Evolutionary conservation across 2,797 vertebrate species (phyloP).

Genomic region (Rhynchotus rufescens): DNA sequence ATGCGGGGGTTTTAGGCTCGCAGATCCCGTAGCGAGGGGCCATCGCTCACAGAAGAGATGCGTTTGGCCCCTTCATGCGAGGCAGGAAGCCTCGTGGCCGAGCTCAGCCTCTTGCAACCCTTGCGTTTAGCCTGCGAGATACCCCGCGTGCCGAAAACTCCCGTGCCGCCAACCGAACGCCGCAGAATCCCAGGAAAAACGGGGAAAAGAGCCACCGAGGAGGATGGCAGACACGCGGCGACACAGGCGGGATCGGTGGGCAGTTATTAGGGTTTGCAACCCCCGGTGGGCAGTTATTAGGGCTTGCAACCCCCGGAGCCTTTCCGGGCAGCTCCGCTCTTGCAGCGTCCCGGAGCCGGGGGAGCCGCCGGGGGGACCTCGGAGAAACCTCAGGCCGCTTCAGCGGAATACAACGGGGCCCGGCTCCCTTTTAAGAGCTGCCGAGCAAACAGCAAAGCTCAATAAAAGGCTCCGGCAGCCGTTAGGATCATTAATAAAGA

Average conservation of each 20-base stretch:
- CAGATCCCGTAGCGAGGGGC: background rate
- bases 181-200: too few species aligned
- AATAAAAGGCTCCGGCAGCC: background rate
- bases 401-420: background rate
- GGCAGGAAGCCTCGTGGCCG: too few species aligned
- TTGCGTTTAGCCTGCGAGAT: fast-evolving
- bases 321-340: background rate
- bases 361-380: background rate
- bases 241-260: background rate
- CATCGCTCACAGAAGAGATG: background rate
- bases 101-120: background rate
- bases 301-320: background rate
- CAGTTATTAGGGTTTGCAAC: background rate
- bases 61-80: background rate
- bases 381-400: background rate
- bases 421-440: background rate
- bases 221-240: background rate
- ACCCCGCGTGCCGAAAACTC: background rate
- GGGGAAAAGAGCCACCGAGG: background rate
- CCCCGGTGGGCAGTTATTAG: too few species aligned
- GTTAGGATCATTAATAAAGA: background rate
- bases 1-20: background rate
- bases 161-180: background rate
- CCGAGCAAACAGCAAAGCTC: background rate
- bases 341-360: fast-evolving